Conservation (phyloP, 2,113 vertebrate species). For the Promerops cafer region DNA sequence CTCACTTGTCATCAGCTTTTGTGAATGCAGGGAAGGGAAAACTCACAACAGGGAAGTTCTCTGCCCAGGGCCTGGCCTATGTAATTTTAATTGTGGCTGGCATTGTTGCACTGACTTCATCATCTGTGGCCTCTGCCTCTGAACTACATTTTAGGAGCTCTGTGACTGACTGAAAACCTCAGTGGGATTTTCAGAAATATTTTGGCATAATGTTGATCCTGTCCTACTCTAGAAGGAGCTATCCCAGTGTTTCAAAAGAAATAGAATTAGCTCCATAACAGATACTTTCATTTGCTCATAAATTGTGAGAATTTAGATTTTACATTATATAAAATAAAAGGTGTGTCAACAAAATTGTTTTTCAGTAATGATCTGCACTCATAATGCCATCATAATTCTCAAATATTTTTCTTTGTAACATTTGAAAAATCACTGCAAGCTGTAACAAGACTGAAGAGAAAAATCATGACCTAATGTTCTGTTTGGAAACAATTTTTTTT, state of each 20-base stretch:
- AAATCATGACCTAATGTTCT: neutral
- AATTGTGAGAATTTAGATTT: neutral
- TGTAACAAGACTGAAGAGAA: neutral
- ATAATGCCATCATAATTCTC: neutral
- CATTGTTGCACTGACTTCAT: neutral
- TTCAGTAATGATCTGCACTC: neutral
- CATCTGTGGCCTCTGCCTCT: neutral
- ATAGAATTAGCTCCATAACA: neutral
- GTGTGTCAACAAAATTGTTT: neutral
- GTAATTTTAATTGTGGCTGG: neutral
- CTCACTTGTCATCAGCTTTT: neutral
- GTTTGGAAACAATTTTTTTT: neutral
- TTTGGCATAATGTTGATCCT: neutral
- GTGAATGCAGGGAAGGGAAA: neutral
- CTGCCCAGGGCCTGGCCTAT: neutral
- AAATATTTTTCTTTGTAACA: neutral
- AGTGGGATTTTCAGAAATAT: neutral
- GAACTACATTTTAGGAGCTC: neutral
- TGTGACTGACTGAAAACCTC: neutral
- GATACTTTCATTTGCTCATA: neutral
- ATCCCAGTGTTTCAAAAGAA: neutral
- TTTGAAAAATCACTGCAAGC: neutral
- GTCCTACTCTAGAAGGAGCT: neutral
- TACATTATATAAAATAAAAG: neutral
- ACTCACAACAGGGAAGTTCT: neutral